Percentiles rank a stretch among this genome's conserved stretches.
Evolutionary conservation across 1,140 invertebrate species (phyloP).

Genomic region (Sminthurides bifidus): DNA sequence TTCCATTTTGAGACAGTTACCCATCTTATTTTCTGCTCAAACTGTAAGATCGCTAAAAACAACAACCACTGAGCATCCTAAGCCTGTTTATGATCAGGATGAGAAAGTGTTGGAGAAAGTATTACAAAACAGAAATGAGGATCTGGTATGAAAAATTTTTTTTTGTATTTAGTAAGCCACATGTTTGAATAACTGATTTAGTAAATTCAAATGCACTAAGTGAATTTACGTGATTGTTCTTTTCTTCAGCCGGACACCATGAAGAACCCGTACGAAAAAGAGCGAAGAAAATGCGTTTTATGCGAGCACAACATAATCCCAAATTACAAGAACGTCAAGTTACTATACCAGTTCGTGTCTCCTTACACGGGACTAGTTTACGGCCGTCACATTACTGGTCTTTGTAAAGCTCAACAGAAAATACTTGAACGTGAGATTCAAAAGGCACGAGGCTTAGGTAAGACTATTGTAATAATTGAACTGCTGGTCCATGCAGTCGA

Average conservation of each 20-base stretch:
- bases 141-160: slow-evolving; percentile 20
- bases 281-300: slow-evolving; percentile 63
- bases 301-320: slow-evolving; percentile 70
- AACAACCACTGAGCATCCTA: slow-evolving; percentile 22
- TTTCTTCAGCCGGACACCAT: slow-evolving; percentile 49
- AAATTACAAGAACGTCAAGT: slow-evolving; percentile 81
- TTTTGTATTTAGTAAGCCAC: not conserved
- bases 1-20: too few species aligned
- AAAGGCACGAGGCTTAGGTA: not conserved
- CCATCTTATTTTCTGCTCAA: too few species aligned
- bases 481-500: not conserved
- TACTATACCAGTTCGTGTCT: slow-evolving; percentile 91
- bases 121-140: slow-evolving; percentile 18
- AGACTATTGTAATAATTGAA: slow-evolving; percentile 31
- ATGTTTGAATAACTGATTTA: not conserved
- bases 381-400: slow-evolving; percentile 77
- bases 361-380: slow-evolving; percentile 83
- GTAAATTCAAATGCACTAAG: not conserved
- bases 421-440: not conserved
- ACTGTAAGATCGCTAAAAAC: slow-evolving; percentile 20
- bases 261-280: slow-evolving; percentile 70
- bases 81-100: slow-evolving; percentile 21
- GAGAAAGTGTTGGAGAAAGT: slow-evolving; percentile 29
- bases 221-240: slow-evolving; percentile 4
- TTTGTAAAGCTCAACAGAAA: slow-evolving; percentile 55